Percentiles rank a stretch among this genome's conserved stretches.
Conservation (phyloP, 2,113 vertebrate genomes). For the Trematocara nigrifrons region DNA sequence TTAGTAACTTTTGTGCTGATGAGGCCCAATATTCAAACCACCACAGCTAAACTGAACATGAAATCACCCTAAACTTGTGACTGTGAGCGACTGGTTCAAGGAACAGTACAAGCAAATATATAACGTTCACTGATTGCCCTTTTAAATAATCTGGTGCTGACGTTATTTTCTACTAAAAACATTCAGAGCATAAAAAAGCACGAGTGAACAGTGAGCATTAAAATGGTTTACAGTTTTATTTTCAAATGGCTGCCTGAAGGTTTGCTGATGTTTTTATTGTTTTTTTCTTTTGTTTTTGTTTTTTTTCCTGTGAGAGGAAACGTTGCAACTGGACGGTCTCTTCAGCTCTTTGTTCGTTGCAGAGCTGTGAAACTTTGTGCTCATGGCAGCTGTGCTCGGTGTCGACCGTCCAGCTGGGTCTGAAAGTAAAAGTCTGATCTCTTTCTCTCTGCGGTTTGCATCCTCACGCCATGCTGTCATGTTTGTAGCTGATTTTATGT, state of each 20-base stretch:
- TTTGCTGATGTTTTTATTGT: not conserved
- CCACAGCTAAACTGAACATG: not conserved
- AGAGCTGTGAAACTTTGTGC: not conserved
- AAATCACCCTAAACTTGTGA: not conserved
- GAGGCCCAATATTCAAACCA: not conserved
- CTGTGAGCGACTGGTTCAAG: not conserved
- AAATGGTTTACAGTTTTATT: not conserved
- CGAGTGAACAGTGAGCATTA: not conserved
- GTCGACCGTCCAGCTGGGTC: not conserved
- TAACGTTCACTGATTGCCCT: not conserved
- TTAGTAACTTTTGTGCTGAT: not conserved
- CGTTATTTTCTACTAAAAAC: not conserved
- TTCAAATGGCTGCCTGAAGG: not conserved
- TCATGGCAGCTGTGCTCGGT: not conserved
- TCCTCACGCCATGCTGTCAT: conserved; percentile 3
- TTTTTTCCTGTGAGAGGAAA: not conserved
- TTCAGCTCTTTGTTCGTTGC: not conserved
- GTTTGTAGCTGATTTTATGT: not conserved
- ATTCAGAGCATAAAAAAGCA: not conserved
- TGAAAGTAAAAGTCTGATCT: not conserved
- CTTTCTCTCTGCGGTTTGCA: not conserved
- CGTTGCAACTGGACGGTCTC: not conserved
- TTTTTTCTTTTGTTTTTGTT: not conserved
- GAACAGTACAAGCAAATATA: not conserved
- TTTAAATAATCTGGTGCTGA: not conserved